Base-by-base conservation (phyloP, 2,888 invertebrate species). In the Xanthorhoe spadicearia region DNA sequence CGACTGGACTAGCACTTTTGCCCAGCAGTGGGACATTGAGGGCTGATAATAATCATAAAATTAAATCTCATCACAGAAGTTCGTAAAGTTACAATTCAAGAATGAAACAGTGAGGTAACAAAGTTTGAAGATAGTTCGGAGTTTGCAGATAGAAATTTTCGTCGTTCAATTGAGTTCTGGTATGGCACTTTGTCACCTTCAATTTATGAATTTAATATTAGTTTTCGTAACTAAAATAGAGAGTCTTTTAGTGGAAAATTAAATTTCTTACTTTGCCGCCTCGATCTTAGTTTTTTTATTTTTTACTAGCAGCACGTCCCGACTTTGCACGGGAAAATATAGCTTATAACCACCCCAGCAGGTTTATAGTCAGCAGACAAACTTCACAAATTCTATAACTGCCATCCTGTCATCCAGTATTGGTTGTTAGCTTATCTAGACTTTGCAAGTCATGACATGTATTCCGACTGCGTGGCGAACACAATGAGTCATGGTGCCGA, bases 401-500 rank as follows among this genome's bases (percentile, higher is more conserved):
- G 54, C 35, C 54, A 38, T 38, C 35, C 38, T 38, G 55, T 55
- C 23, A 28, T 53, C 53, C n/a, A n/a, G 35, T 49, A 38, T 61
- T 54, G 35, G 13, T 32, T 48, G 35, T 15, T 48, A 17, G 32
- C 54, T 23, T 49, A 49, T 48, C 9, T 48, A 46, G 23, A 49
- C 48, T 54, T 32, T 61, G n/a, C 48, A 53, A 35, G 61, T 38
- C 6, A 35, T 23, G 19, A n/a, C 19, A 50, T 62, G 61, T 62
- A 55, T 61, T 55, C 50, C 23, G 60, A 5, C 17, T 17, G 23
- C 55, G 55, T 55, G 49, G 50, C 17, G 38, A 51, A 23, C 19
- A 28, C 51, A 56, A 55, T 62, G 56, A 62, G 38, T 51, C 62
- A 55, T 55, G 62, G 56, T 17, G 28, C 15, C 15, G 23, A 23